These are phyloP conservation scores for Acipenser ruthenus DNA, from an alignment of 2,797 vertebrate species.

Conservation along the genomic window DNA sequence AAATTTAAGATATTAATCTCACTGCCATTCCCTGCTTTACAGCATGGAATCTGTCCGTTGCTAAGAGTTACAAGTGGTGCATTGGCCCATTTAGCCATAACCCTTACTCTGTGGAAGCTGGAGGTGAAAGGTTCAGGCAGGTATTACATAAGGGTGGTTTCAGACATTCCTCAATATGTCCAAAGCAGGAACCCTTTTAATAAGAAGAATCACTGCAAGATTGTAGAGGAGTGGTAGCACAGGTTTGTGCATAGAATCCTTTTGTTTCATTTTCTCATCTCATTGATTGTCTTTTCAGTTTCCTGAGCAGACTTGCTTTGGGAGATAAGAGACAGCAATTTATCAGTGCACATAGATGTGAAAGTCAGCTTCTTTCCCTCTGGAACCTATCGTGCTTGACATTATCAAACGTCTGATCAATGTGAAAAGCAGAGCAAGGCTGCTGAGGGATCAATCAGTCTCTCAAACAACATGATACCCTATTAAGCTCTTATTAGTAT, in stretches of 20 bases:
- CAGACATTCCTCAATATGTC: too few species aligned
- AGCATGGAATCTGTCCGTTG: too few species aligned
- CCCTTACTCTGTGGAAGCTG: too few species aligned
- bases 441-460: neutral
- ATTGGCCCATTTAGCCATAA: too few species aligned
- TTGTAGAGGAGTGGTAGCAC: too few species aligned
- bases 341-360: neutral
- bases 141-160: too few species aligned
- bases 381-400: neutral
- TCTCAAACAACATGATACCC: neutral
- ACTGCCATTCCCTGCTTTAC: too few species aligned
- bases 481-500: neutral
- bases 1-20: too few species aligned
- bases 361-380: neutral
- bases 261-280: neutral
- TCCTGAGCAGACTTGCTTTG: neutral
- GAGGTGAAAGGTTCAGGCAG: too few species aligned
- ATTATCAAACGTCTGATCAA: neutral
- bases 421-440: neutral
- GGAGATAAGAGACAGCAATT: neutral
- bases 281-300: constrained; percentile 1
- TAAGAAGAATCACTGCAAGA: too few species aligned
- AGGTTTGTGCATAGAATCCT: neutral
- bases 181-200: too few species aligned
- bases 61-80: too few species aligned